Conservation (phyloP, 2,888 invertebrate species). For the Meghimatium bilineatum region DNA sequence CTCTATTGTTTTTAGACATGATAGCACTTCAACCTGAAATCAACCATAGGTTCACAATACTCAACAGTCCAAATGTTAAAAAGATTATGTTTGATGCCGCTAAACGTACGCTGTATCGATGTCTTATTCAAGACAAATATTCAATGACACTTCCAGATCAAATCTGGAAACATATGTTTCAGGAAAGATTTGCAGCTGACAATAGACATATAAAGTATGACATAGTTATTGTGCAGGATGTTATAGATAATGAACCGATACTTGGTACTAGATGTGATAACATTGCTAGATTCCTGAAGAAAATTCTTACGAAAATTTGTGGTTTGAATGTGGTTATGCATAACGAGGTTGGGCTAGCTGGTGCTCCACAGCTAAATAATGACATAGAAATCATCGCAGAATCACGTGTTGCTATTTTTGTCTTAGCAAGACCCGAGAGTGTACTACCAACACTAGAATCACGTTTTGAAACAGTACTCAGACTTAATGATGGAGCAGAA, state of each 20-base stretch:
- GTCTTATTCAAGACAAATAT: not conserved
- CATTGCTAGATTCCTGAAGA: too few species aligned
- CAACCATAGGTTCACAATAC: not conserved
- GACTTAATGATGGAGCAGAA: not conserved
- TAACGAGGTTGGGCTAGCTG: not conserved
- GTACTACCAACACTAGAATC: not conserved
- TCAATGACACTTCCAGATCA: not conserved
- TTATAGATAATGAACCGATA: not conserved
- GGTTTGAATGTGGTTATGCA: not conserved
- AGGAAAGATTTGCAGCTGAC: not conserved
- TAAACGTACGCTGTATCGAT: not conserved
- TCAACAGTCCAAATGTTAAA: not conserved
- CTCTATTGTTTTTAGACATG: constrained; percentile 10
- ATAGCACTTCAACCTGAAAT: not conserved
- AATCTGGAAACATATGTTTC: constrained; percentile 1
- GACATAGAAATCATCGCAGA: not conserved
- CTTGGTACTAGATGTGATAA: not conserved
- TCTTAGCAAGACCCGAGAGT: not conserved
- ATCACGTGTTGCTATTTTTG: not conserved
- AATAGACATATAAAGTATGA: not conserved
- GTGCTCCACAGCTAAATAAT: not conserved
- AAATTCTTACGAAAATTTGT: not conserved
- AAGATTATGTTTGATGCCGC: not conserved
- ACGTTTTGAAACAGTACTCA: not conserved
- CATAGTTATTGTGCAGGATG: constrained; percentile 9